Conservation (phyloP, 1,140 invertebrate genomes). For the Gonioctena quinquepunctata region DNA sequence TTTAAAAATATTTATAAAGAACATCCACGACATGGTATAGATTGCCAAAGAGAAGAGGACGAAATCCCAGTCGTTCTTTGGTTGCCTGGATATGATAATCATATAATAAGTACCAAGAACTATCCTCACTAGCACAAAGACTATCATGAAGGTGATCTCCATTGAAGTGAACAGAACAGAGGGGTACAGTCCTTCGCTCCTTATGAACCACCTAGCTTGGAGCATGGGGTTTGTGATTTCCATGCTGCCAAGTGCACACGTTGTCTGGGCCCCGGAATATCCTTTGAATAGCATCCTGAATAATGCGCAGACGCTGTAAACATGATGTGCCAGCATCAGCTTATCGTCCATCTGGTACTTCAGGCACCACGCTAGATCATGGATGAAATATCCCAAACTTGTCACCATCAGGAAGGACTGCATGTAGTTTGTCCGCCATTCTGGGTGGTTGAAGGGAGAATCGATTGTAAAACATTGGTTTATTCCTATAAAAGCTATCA, state of each 20-base stretch:
- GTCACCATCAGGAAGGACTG: conserved; percentile 41
- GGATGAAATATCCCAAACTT: conserved; percentile 63
- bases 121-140: conserved; percentile 47
- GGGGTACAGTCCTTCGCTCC: conserved; percentile 47
- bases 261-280: conserved; percentile 58
- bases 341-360: conserved; percentile 54
- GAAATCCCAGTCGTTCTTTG: conserved; percentile 46
- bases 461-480: conserved; percentile 54
- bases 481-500: conserved; percentile 54
- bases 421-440: conserved; percentile 36
- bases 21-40: conserved; percentile 50
- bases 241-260: conserved; percentile 59
- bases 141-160: conserved; percentile 45
- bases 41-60: conserved; percentile 39
- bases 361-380: conserved; percentile 63
- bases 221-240: conserved; percentile 65
- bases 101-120: conserved; percentile 45
- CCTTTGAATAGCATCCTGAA: conserved; percentile 57
- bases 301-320: conserved; percentile 57
- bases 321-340: conserved; percentile 63
- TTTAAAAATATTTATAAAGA: conserved; percentile 44
- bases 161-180: conserved; percentile 35
- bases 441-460: conserved; percentile 37
- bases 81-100: conserved; percentile 31
- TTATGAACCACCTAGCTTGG: conserved; percentile 60